Evolutionary conservation across 1,140 invertebrate species (phyloP), one percentile per base, ranked within the genome.

Genomic region (Oedothorax gibbosus): DNA sequence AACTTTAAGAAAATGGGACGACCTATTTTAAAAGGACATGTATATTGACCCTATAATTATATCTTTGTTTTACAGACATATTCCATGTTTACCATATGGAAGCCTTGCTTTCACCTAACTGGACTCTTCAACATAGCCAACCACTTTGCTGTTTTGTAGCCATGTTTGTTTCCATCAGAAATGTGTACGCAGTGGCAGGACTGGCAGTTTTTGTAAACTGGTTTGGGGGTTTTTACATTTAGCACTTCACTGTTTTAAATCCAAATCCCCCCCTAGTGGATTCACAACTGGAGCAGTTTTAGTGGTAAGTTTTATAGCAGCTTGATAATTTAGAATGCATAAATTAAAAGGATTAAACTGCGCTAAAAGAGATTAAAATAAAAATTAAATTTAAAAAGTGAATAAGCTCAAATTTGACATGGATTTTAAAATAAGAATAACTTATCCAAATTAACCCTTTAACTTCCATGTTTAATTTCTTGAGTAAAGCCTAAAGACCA

Each of bases 41-140:
- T 35, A 35, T 35, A 35, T 5, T 35, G 35, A 35, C 35, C 1
- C 35, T 35, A 35, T 35, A 35, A 35, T 35, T 35, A 35, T 35
- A 35, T 18, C 0, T 62, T 81, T 5, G 8, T 71, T 86, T n/a
- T 79, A 10, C 54, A 97, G 89, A 94, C 96, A 0, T 98, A 94
- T 89, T 96, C n/a, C 96, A 0, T 95, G 95, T 90, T 90, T 96
- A 79, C 96, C 96, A 0, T 98, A 98, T 89, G 96, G 96, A 6
- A 93, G 93, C 87, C 88, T 92, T 12, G 93, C 94, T 0, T 98
- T 90, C 96, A 97, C 89, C 91, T 97, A 87, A 92, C 95, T 10
- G 94, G 15, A 94, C 94, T 7, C 90, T 98, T 94, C n/a, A 93
- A 93, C 18, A 95, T 97, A 90, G 94, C 96, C 54, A 96, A 95